These are phyloP conservation scores for Atrichornis clamosus DNA, from an alignment of 2,113 vertebrate genomes.

Conservation along the genomic window DNA sequence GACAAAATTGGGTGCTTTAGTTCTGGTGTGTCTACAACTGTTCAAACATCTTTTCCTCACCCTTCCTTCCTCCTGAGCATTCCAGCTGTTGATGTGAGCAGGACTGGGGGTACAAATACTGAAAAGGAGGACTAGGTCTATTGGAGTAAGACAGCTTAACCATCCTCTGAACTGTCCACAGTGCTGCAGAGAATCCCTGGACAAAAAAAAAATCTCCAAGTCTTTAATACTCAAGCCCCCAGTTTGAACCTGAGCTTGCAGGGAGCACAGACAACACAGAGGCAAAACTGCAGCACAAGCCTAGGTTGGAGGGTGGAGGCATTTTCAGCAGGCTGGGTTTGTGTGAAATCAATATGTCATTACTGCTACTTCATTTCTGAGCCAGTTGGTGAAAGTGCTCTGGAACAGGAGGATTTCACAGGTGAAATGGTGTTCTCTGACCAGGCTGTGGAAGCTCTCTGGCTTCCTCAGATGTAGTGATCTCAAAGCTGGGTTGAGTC, in stretches of 20 bases:
- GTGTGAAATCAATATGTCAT: fast-evolving
- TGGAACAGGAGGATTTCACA: neutral
- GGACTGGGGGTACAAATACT: neutral
- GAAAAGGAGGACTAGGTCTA: neutral
- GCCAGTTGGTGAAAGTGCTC: neutral
- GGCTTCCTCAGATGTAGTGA: neutral
- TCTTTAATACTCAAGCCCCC: neutral
- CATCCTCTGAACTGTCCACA: neutral
- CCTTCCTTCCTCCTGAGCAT: neutral
- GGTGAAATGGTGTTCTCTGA: neutral
- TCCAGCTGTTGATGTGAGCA: neutral
- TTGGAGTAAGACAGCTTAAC: neutral
- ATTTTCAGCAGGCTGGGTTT: neutral
- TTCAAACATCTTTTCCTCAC: neutral
- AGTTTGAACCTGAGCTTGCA: neutral
- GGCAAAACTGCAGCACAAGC: neutral
- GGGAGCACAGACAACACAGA: fast-evolving
- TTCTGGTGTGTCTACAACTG: neutral
- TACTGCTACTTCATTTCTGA: neutral
- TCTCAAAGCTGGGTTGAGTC: neutral
- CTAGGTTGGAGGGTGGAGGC: neutral
- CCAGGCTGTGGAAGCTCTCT: neutral
- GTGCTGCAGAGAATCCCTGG: neutral
- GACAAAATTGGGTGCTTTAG: neutral
- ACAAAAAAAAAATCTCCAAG: neutral